Evolutionary conservation across 2,888 invertebrate genomes (phyloP), one percentile per base, ranked within the genome.

Genomic region (Mactromeris polynyma): DNA sequence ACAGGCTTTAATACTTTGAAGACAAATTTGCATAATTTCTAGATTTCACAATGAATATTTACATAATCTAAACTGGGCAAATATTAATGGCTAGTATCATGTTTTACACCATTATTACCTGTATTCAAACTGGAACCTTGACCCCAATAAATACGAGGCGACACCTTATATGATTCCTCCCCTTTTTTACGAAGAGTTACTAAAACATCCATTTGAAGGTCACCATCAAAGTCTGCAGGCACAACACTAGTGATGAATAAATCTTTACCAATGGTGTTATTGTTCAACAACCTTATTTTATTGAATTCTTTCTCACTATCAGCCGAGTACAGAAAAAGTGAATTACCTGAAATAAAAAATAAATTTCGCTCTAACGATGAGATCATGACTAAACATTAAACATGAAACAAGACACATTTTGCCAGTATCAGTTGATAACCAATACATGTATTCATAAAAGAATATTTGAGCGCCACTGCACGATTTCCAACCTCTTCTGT

Each of bases 161-260:
- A 89, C 26, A 93, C 92, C 38, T 64, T 80, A 17, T 51, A 81
- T 38, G 36, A 9, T 31, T 81, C 80, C 0, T 82, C 46, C 1
- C 64, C 6, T 33, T 79, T 73, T 51, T 81, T 26, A 51, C 90
- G 36, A 58, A 87, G 83, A 6, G 96, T 98, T 0, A 99, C 97
- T 92, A 99, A 96, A 26, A 99, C 97, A 96, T 99, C 99, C 99
- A 99, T 99, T 87, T 98, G 98, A 0, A 98, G 98, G 97, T 99
- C 99, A 0, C 99, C 99, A 97, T 99, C 98, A 96, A 98, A 99
- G 96, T 99, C 99, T 0, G 98, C 99, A 40, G 99, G 99, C 0
- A 99, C 98, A 7, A 99, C 98, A 96, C 98, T 98, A 0, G 98
- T 96, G 26, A 97, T 94, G 3, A 82, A 84, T 7, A 89, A 84